Conservation (phyloP, 2,797 vertebrate genomes). For the Karalla daura region DNA sequence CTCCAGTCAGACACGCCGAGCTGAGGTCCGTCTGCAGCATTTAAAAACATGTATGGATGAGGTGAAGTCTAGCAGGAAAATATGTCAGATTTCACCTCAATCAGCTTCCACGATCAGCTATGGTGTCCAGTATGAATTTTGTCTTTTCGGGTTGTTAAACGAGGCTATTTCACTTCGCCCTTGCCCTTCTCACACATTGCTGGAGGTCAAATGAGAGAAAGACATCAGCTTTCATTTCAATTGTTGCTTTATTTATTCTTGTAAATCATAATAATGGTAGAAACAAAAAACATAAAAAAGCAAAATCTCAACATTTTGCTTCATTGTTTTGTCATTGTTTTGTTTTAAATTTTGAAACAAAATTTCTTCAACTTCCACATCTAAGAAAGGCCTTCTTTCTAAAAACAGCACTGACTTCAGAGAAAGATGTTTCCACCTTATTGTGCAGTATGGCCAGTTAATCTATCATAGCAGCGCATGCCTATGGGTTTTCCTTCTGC, state of each 20-base stretch:
- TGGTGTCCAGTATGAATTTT: not conserved
- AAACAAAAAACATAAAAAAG: not conserved
- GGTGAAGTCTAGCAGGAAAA: constrained; percentile 5
- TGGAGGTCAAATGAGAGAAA: no score
- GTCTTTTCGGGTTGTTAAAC: not conserved
- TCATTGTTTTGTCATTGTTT: not conserved
- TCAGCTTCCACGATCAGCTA: not conserved
- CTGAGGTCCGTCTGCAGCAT: constrained; percentile 28
- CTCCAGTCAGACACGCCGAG: constrained; percentile 43
- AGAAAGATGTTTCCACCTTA: constrained; percentile 54
- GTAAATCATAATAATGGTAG: not conserved
- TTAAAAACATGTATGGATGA: constrained; percentile 35
- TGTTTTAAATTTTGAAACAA: not conserved
- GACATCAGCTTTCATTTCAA: not conserved
- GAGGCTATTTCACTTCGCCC: no score
- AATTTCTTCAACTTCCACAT: constrained; percentile 7
- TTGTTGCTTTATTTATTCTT: not conserved
- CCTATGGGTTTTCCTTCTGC: constrained; percentile 65
- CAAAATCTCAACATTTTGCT: not conserved
- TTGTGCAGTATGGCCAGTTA: constrained; percentile 63
- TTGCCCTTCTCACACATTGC: not conserved
- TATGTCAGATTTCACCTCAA: not conserved
- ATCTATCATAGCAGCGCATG: constrained; percentile 72
- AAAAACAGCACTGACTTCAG: constrained; percentile 38
- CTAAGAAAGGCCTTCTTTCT: constrained; percentile 16